A percentile compares a stretch with the other conserved stretches of the same genome.
Conservation (phyloP, 2,888 invertebrate genomes). For the Morpho deidamia region DNA sequence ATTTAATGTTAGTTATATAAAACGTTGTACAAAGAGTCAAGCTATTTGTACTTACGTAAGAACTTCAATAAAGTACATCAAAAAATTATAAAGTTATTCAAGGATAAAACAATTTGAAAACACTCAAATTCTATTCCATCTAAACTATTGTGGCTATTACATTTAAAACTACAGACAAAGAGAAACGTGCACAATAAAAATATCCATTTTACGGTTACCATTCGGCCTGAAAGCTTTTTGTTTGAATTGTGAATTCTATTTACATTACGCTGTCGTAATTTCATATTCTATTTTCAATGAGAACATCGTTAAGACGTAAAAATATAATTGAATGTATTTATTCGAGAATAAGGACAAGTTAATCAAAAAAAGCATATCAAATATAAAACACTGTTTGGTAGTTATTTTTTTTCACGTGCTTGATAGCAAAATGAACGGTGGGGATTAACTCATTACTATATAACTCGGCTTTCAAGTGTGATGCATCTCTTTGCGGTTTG, state of each 20-base stretch:
- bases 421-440: too few relatives aligned
- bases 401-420: too few relatives aligned
- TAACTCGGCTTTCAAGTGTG: too few relatives aligned
- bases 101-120: background rate
- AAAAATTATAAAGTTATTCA: background rate
- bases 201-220: conserved; percentile 22
- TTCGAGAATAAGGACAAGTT: too few relatives aligned
- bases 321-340: too few relatives aligned
- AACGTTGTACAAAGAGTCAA: too few relatives aligned
- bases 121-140: conserved; percentile 1
- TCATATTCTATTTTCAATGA: conserved; percentile 20
- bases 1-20: too few relatives aligned
- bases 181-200: conserved; percentile 23
- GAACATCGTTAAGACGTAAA: conserved; percentile 8
- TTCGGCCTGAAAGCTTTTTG: conserved; percentile 24
- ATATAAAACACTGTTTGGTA: too few relatives aligned
- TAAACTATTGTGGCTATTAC: conserved; percentile 10
- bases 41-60: too few relatives aligned
- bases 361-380: too few relatives aligned
- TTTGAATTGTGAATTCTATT: conserved; percentile 16
- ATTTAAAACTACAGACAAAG: conserved; percentile 18
- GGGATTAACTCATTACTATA: too few relatives aligned
- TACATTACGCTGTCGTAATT: conserved; percentile 1
- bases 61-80: background rate
- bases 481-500: too few relatives aligned